Conservation (phyloP, 2,797 vertebrate species). For the Kryptolebias ocellatus region DNA sequence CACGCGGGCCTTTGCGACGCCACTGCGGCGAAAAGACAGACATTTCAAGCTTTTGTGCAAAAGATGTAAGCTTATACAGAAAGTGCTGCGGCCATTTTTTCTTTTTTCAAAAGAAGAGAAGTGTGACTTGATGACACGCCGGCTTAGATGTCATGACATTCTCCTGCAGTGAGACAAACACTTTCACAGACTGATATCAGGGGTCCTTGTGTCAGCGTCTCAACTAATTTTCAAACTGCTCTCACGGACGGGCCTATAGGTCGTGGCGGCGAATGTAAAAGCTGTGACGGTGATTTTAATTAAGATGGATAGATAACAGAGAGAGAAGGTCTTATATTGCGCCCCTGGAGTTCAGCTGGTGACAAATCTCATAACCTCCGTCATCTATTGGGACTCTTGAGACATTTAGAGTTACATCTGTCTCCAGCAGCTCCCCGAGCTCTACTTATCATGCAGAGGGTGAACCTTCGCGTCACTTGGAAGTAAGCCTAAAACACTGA, state of each 20-base stretch:
- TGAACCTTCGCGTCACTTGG: conserved; percentile 37
- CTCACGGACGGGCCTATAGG: conserved; percentile 12
- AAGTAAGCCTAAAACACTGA: conserved; percentile 31
- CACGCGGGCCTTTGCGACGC: conserved; percentile 88
- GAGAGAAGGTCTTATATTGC: conserved; percentile 38
- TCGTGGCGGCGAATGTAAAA: conserved; percentile 6
- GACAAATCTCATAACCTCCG: conserved; percentile 33
- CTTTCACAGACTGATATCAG: conserved; percentile 53
- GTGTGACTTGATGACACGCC: not conserved
- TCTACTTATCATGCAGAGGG: conserved; percentile 25
- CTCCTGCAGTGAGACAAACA: conserved; percentile 46
- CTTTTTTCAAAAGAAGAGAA: not conserved
- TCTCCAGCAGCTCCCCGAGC: conserved; percentile 41
- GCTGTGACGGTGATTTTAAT: conserved; percentile 50
- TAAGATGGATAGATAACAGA: conserved; percentile 51
- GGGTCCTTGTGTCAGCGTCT: conserved; percentile 38
- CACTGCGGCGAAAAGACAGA: conserved; percentile 74
- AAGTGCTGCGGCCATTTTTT: not conserved
- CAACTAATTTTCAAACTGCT: conserved; percentile 38
- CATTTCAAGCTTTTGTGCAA: not conserved
- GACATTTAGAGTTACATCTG: conserved; percentile 35
- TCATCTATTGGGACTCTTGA: conserved; percentile 47
- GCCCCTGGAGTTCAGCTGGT: conserved; percentile 33
- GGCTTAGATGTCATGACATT: conserved; percentile 45
- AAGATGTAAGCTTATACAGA: not conserved